A percentile compares a stretch with the other conserved stretches of the same genome.
These are phyloP conservation scores for Pterocles gutturalis DNA, from an alignment of 2,113 vertebrate genomes.

Conservation along the genomic window DNA sequence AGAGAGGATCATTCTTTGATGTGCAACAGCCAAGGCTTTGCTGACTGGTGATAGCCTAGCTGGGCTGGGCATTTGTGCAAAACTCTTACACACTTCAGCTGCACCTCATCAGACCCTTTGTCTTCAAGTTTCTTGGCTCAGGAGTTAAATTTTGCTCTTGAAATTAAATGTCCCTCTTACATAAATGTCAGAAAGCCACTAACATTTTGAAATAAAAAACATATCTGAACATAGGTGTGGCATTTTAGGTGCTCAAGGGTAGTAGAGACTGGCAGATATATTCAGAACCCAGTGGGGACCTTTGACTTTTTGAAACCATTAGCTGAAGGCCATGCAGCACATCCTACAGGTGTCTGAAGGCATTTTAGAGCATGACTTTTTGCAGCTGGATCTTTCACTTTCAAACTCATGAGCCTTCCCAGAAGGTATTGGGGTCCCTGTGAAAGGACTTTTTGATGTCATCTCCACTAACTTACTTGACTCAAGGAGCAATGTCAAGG, in stretches of 20 bases:
- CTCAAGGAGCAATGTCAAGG: not conserved
- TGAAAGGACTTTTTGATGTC: not conserved
- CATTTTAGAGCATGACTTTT: not conserved
- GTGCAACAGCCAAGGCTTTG: not conserved
- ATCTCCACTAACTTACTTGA: not conserved
- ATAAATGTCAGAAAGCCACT: not conserved
- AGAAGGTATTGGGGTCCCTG: not conserved
- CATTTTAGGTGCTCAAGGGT: not conserved
- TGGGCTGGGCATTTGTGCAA: not conserved
- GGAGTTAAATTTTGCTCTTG: not conserved
- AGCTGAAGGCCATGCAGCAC: not conserved
- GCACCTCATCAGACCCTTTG: not conserved
- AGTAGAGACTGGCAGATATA: not conserved
- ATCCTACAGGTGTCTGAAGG: not conserved
- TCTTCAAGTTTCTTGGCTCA: not conserved
- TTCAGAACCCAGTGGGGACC: not conserved
- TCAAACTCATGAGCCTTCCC: not conserved
- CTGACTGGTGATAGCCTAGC: not conserved
- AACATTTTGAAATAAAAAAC: not conserved
- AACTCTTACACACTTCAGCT: not conserved
- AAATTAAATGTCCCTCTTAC: not conserved
- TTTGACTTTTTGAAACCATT: not conserved
- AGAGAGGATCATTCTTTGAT: not conserved
- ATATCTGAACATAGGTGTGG: not conserved
- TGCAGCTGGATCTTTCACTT: not conserved